A percentile compares a stretch with the other conserved stretches of the same genome.
phyloP scores from a whole-genome alignment of 2,888 invertebrate genomes.

The Acrobasis suavella region DNA sequence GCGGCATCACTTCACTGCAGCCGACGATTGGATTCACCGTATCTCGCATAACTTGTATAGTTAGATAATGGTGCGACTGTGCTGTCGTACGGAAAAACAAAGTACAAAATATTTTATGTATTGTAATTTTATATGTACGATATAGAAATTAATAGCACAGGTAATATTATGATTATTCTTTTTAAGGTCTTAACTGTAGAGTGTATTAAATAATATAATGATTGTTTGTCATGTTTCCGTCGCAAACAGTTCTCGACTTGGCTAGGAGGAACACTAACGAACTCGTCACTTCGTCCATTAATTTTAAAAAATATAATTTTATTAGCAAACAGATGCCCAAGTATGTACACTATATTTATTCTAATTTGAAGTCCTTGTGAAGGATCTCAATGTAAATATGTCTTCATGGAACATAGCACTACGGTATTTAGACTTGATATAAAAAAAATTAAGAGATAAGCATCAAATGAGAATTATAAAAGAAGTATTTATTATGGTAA shows the following conservation, averaged over 20 bases:
- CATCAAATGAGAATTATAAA: slow-evolving; percentile 67
- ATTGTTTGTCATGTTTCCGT: slow-evolving; percentile 79
- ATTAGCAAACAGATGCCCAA: slow-evolving; percentile 74
- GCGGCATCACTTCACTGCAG: background rate
- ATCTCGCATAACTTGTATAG: slow-evolving; percentile 57
- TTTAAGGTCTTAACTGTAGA: slow-evolving; percentile 70
- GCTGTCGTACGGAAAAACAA: slow-evolving; percentile 74
- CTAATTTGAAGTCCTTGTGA: slow-evolving; percentile 70
- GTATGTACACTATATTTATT: slow-evolving; percentile 70
- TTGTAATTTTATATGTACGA: slow-evolving; percentile 79
- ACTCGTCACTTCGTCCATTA: slow-evolving; percentile 82
- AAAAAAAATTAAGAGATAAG: slow-evolving; percentile 63
- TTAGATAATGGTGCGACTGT: slow-evolving; percentile 69
- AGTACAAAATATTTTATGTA: slow-evolving; percentile 83
- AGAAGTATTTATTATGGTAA: slow-evolving; percentile 65
- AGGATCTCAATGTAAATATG: slow-evolving; percentile 75
- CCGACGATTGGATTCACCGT: slow-evolving; percentile 37
- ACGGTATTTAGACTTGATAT: slow-evolving; percentile 68
- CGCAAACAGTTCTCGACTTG: slow-evolving; percentile 78
- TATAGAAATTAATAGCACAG: slow-evolving; percentile 75
- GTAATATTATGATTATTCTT: slow-evolving; percentile 72
- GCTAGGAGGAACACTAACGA: slow-evolving; percentile 80
- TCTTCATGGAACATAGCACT: slow-evolving; percentile 65
- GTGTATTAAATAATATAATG: slow-evolving; percentile 57
- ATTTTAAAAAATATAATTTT: slow-evolving; percentile 78